Base-by-base conservation (phyloP, 2,113 vertebrate genomes). In the Piprites chloris region DNA sequence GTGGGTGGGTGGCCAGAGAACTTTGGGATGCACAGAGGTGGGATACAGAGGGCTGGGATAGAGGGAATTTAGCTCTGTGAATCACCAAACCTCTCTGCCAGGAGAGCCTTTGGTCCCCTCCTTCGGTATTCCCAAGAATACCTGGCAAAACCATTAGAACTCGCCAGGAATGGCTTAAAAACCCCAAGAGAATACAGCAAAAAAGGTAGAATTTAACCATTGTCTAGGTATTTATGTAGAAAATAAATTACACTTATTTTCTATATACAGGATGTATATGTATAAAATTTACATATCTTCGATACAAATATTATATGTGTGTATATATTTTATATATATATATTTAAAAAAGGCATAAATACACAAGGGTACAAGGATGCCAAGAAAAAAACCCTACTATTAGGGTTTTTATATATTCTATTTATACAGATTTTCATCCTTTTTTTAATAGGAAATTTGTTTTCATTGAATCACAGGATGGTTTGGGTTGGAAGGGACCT, bases 111-210 rank as follows among this genome's bases (percentile, higher is more conserved):
- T 53, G 42, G 11, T 47, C 9, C 13, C 22, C 2, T 84, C 44
- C 52, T 86, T 35, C 1, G 16, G 4, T 30, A 39, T 69, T 52
- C 23, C 47, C 26, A 27, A 39, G 8, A 30, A 62, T 27, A 39
- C 37, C 61, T 62, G 61, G 16, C 26, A 62, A 62, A 62, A 20
- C 37, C 9, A 9, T 19, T 41, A 62, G 37, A 62, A 11, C 11
- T 41, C 19, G 30, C 32, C 52, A 59, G 24, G 33, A 87, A 67
- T 28, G 39, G 50, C n/a, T 44, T 52, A 74, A 81, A 81, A 44
- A 4, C 1, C 15, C 11, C 5, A 28, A 55, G 18, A 30, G 0
- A 30, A 5, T 18, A 47, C 4, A 81, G 63, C 22, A 66, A 78
- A 63, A 78, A 53, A n/a, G 9, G n/a, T 33, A 39, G 30, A 76